Evolutionary conservation across 2,888 invertebrate genomes (phyloP).

Genomic region (Xylophagus ater): DNA sequence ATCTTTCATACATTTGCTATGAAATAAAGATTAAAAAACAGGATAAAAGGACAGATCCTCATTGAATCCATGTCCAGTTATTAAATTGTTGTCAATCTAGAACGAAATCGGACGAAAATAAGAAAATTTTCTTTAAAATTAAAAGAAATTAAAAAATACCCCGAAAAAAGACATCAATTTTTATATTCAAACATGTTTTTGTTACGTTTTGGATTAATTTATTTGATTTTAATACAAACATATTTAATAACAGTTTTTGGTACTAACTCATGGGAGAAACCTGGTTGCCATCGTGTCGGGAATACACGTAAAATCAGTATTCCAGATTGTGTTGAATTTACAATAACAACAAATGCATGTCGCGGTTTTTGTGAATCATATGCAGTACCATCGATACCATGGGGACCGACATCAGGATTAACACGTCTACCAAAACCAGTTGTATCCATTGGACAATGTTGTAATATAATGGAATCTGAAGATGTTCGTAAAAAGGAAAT

Average conservation of each 20-base stretch:
- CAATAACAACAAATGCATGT: conserved; percentile 77
- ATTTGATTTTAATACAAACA: no score
- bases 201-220: no score
- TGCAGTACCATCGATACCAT: conserved; percentile 61
- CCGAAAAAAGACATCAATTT: no score
- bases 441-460: conserved; percentile 76
- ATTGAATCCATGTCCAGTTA: no score
- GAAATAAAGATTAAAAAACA: no score
- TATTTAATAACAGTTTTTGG: neutral
- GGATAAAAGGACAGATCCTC: no score
- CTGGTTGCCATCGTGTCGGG: conserved; percentile 74
- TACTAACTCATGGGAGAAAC: conserved; percentile 50
- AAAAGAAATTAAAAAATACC: no score
- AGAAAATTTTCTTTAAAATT: no score
- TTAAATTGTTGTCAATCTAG: no score
- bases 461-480: conserved; percentile 82
- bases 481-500: conserved; percentile 48
- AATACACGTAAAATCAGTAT: conserved; percentile 69
- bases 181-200: no score
- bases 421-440: conserved; percentile 49
- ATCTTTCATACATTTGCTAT: no score
- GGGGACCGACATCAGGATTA: conserved; percentile 20
- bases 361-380: conserved; percentile 80
- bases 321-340: conserved; percentile 74
- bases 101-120: no score